Evolutionary conservation across 2,888 invertebrate species (phyloP).

Genomic region (Coenonympha glycerion): DNA sequence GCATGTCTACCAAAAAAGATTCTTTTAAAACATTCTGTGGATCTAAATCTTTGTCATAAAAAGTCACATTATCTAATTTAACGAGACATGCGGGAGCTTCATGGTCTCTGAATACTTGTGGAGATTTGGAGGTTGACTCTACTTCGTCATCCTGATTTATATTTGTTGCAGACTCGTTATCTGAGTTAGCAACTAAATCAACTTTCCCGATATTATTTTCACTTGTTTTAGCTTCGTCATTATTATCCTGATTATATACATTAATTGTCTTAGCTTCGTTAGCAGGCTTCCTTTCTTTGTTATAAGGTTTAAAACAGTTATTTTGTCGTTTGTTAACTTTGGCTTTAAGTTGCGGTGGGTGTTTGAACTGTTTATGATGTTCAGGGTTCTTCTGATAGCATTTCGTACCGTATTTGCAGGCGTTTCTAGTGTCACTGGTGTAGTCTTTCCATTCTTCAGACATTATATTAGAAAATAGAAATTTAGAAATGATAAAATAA

Average conservation of each 20-base stretch:
- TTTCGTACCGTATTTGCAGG: slow-evolving; percentile 85
- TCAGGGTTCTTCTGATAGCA: slow-evolving; percentile 89
- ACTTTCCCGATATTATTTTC: too few species aligned
- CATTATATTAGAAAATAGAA: slow-evolving; percentile 36
- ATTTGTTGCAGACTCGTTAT: background rate
- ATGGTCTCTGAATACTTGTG: background rate
- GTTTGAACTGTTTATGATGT: slow-evolving; percentile 85
- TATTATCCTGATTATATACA: background rate
- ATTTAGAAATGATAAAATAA: too few species aligned
- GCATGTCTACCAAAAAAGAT: slow-evolving; percentile 90
- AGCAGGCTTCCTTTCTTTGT: slow-evolving; percentile 27
- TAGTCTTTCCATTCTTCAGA: slow-evolving; percentile 56
- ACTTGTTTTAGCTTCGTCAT: too few species aligned
- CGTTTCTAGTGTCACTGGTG: slow-evolving; percentile 63
- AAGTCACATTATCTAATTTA: slow-evolving; percentile 40
- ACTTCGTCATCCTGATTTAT: background rate
- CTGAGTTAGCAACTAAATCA: background rate
- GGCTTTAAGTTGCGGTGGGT: slow-evolving; percentile 72
- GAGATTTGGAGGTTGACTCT: background rate
- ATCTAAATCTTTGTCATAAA: slow-evolving; percentile 64
- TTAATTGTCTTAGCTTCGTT: background rate
- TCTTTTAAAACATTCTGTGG: slow-evolving; percentile 79
- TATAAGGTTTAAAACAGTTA: slow-evolving; percentile 42
- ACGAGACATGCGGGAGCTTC: slow-evolving; percentile 1
- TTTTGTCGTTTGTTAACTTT: slow-evolving; percentile 31